phyloP scores from a whole-genome alignment of 2,888 invertebrate species.

The Rotaria macrura region DNA sequence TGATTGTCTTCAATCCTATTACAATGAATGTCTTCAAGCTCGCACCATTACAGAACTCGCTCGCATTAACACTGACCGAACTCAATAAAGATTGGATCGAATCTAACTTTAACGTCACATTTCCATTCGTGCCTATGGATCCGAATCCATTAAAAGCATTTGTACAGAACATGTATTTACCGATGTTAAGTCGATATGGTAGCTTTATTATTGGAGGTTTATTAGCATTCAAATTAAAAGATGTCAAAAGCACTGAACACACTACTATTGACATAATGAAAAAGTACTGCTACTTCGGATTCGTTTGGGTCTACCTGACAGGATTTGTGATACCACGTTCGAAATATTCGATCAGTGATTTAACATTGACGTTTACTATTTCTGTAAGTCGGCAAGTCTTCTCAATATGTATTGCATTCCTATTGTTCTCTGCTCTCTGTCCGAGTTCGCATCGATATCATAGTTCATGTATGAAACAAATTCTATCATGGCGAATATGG shows the following conservation, averaged over 20 bases:
- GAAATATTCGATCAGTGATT: neutral
- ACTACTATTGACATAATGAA: neutral
- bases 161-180: neutral
- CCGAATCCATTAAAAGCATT: neutral
- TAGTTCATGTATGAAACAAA: neutral
- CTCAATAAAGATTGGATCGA: neutral
- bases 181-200: neutral
- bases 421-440: neutral
- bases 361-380: neutral
- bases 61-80: neutral
- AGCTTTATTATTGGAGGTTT: neutral
- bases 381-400: neutral
- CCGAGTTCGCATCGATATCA: neutral
- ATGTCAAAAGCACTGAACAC: neutral
- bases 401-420: neutral
- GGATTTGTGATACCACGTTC: neutral
- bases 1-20: neutral
- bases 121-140: neutral
- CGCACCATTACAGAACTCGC: neutral
- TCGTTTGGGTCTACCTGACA: neutral
- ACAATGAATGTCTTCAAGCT: neutral
- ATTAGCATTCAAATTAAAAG: neutral
- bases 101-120: neutral
- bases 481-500: neutral
- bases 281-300: neutral